A percentile compares a stretch with the other conserved stretches of the same genome.
Evolutionary conservation across 1,140 invertebrate genomes (phyloP).

Genomic region (Oryctes rhinoceros): DNA sequence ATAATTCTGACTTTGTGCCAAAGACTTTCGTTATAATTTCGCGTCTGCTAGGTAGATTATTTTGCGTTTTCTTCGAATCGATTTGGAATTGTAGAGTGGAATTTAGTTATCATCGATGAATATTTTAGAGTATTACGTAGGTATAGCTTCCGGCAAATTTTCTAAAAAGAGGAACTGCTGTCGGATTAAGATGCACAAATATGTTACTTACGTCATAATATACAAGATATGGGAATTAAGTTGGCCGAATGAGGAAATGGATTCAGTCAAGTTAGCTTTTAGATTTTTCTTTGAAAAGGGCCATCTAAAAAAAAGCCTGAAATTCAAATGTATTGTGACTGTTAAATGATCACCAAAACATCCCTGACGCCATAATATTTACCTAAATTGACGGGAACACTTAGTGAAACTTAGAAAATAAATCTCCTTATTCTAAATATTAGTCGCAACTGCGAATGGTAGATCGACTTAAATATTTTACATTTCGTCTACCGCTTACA

Average conservation of each 20-base stretch:
- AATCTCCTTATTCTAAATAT: too few species aligned
- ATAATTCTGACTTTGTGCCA: slow-evolving; percentile 44
- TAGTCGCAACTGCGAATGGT: too few species aligned
- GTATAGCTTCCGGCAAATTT: neutral
- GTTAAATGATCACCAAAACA: too few species aligned
- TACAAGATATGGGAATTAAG: neutral
- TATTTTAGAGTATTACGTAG: neutral
- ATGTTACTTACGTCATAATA: neutral
- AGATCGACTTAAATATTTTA: too few species aligned
- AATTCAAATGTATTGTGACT: too few species aligned
- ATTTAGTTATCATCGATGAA: slow-evolving; percentile 6
- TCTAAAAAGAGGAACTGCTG: neutral
- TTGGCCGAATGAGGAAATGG: too few species aligned
- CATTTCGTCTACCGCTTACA: too few species aligned
- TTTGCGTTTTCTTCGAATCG: slow-evolving; percentile 1
- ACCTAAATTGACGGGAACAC: too few species aligned
- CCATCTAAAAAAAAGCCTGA: too few species aligned
- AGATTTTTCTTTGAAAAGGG: neutral
- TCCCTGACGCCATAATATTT: too few species aligned
- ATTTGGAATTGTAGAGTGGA: neutral
- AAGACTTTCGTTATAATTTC: slow-evolving; percentile 40
- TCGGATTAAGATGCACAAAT: slow-evolving; percentile 4
- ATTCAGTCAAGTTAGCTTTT: too few species aligned
- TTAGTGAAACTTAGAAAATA: too few species aligned
- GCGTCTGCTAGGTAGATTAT: neutral